A percentile compares a stretch with the other conserved stretches of the same genome.
phyloP scores from a whole-genome alignment of 2,797 vertebrate species.

The Thripadectes ignobilis region DNA sequence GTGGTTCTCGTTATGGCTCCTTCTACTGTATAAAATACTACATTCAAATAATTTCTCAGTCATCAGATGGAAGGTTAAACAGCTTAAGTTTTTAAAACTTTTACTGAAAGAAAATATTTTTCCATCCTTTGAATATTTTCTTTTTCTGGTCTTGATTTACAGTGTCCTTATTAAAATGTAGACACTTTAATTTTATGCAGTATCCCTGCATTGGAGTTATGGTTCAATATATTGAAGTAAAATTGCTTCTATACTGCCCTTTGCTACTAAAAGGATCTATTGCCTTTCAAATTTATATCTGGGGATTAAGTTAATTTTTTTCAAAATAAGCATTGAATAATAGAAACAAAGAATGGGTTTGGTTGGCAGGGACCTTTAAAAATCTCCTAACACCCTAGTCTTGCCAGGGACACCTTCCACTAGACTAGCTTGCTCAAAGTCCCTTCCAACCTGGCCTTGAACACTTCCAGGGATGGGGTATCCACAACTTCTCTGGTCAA shows the following conservation, averaged over 20 bases:
- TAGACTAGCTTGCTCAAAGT: background rate
- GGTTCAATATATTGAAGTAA: background rate
- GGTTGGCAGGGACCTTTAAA: background rate
- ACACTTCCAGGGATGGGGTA: fast-evolving
- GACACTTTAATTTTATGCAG: background rate
- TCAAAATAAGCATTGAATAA: background rate
- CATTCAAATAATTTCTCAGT: background rate
- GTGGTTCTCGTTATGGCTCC: background rate
- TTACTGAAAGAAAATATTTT: background rate
- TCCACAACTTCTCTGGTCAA: background rate
- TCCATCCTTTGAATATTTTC: background rate
- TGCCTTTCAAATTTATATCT: background rate
- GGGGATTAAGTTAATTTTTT: background rate
- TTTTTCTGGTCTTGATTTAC: background rate
- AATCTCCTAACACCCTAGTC: fast-evolving
- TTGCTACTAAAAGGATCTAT: background rate
- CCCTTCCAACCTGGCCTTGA: background rate
- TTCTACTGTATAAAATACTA: background rate
- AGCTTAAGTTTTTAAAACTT: background rate
- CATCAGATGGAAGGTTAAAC: background rate
- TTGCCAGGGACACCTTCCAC: background rate
- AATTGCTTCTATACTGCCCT: background rate
- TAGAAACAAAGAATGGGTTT: background rate
- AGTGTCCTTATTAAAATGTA: background rate
- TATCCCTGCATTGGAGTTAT: background rate